phyloP scores from a whole-genome alignment of 2,113 vertebrate species.

The Platichthys flesus region DNA sequence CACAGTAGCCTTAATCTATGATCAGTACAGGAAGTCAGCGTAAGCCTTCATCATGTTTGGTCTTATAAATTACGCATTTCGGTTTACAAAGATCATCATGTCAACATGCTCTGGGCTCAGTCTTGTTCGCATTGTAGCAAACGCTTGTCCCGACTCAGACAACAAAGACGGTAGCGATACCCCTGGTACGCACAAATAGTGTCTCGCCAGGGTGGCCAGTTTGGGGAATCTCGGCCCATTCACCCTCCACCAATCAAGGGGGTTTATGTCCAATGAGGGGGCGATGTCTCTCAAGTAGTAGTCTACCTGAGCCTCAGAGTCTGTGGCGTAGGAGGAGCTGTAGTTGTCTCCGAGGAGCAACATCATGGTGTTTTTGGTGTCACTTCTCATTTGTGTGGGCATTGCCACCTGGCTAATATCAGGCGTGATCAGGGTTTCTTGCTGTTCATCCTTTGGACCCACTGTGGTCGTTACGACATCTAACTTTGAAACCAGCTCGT shows the following conservation, averaged over 20 bases:
- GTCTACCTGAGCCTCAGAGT: conserved; percentile 72
- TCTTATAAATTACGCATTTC: conserved; percentile 46
- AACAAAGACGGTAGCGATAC: conserved; percentile 60
- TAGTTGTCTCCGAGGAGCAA: conserved; percentile 72
- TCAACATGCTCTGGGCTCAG: conserved; percentile 63
- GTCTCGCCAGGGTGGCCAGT: conserved; percentile 62
- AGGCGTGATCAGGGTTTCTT: conserved; percentile 58
- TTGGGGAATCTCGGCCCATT: conserved; percentile 70
- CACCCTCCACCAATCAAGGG: conserved; percentile 74
- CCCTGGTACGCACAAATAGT: conserved; percentile 68
- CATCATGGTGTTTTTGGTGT: conserved; percentile 72
- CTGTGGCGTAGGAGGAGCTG: conserved; percentile 67
- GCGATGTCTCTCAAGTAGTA: conserved; percentile 75
- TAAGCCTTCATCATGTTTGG: background rate
- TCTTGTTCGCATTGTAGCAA: conserved; percentile 65
- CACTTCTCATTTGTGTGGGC: conserved; percentile 46
- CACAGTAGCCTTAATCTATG: background rate
- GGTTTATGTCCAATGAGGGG: conserved; percentile 68
- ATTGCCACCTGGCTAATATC: conserved; percentile 46
- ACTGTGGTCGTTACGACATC: conserved; percentile 32
- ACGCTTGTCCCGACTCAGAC: conserved; percentile 61
- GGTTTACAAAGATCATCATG: conserved; percentile 75
- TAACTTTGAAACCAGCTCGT: conserved; percentile 68
- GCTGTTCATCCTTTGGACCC: conserved; percentile 58
- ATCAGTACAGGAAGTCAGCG: background rate